Conservation (phyloP, 2,113 vertebrate species). For the Chaetodon trifascialis region DNA sequence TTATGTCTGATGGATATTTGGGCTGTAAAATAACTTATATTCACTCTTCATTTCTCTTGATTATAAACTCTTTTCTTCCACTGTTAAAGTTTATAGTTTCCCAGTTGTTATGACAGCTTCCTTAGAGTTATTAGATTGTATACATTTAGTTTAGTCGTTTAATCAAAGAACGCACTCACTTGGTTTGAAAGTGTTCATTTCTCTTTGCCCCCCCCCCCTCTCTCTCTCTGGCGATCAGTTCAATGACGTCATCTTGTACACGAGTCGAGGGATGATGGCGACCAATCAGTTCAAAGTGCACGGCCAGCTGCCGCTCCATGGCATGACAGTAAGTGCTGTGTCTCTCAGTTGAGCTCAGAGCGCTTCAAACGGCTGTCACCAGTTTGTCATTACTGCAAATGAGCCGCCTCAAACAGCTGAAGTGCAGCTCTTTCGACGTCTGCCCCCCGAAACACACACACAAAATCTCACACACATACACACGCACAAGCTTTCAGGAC, state of each 20-base stretch:
- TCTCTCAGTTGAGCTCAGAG: not conserved
- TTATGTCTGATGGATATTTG: not conserved
- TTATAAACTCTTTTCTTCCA: not conserved
- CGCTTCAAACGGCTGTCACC: constrained; percentile 44
- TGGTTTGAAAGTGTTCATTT: not conserved
- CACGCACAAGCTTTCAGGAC: constrained; percentile 26
- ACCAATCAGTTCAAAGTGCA: constrained; percentile 98
- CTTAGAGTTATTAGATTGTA: not conserved
- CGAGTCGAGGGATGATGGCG: constrained; percentile 93
- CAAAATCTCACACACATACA: constrained; percentile 17
- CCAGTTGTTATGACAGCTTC: not conserved
- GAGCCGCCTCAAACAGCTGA: constrained; percentile 45
- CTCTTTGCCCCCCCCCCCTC: not conserved
- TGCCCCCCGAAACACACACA: not conserved
- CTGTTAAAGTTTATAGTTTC: not conserved
- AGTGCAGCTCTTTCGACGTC: constrained; percentile 28
- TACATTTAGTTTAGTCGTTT: not conserved
- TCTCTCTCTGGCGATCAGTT: constrained; percentile 85
- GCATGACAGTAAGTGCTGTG: constrained; percentile 92
- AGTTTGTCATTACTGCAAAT: constrained; percentile 56
- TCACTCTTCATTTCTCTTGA: not conserved
- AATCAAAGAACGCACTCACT: not conserved
- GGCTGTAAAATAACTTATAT: not conserved
- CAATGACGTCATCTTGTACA: constrained; percentile 94
- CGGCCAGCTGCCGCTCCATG: constrained; percentile 91